Evolutionary conservation across 2,797 vertebrate species (phyloP).

Genomic region (Euthynnus affinis): DNA sequence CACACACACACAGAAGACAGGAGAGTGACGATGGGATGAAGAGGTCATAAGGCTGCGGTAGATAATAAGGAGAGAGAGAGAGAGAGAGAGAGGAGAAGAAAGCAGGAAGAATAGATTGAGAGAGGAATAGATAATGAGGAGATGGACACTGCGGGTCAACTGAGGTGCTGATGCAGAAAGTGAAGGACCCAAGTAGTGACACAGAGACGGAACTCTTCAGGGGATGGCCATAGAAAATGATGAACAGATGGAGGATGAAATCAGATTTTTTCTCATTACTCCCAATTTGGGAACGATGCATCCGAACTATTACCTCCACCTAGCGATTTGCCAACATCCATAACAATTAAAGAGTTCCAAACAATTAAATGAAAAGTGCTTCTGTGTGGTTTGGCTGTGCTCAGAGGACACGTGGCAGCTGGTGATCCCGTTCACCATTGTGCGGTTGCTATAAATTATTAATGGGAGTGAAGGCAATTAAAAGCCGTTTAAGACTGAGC

Average conservation of each 20-base stretch:
- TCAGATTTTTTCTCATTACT: slow-evolving; percentile 39
- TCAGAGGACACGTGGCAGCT: slow-evolving; percentile 46
- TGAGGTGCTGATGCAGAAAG: slow-evolving; percentile 28
- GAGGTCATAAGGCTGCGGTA: slow-evolving; percentile 22
- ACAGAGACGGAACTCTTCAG: slow-evolving; percentile 28
- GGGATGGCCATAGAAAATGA: slow-evolving; percentile 23
- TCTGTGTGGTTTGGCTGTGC: slow-evolving; percentile 28
- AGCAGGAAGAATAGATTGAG: slow-evolving; percentile 8
- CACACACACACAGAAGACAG: slow-evolving; percentile 31
- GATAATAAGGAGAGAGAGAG: slow-evolving; percentile 37
- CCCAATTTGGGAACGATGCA: slow-evolving; percentile 48
- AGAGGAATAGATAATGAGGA: slow-evolving; percentile 42
- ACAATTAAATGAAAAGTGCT: slow-evolving; percentile 42
- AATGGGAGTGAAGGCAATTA: slow-evolving; percentile 45
- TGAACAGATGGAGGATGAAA: slow-evolving; percentile 61
- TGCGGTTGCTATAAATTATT: slow-evolving; percentile 46
- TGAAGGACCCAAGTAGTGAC: slow-evolving; percentile 23
- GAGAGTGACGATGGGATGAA: slow-evolving; percentile 10
- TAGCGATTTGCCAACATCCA: slow-evolving; percentile 49
- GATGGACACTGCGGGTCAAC: slow-evolving; percentile 36
- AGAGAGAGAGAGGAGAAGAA: slow-evolving; percentile 17
- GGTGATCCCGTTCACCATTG: slow-evolving; percentile 40
- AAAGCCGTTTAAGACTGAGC: slow-evolving; percentile 24
- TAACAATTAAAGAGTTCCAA: slow-evolving; percentile 53
- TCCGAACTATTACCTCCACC: slow-evolving; percentile 43